Base-by-base conservation (phyloP, 1,140 invertebrate genomes). In the Trichonephila inaurata region DNA sequence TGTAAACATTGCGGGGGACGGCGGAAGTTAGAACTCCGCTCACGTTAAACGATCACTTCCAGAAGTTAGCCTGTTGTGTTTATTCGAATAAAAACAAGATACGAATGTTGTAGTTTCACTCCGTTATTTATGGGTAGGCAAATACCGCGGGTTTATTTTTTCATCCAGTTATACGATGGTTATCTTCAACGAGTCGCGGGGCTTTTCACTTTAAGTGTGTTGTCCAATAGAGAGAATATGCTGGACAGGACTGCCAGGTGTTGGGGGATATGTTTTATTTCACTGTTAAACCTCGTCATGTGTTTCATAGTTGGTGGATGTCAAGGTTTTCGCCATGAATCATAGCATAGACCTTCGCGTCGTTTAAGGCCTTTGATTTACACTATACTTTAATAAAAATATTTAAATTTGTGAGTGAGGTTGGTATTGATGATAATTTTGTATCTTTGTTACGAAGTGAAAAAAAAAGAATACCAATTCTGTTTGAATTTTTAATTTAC, bases 41-140 rank as follows among this genome's bases (percentile, higher is more conserved):
- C 69, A 77, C 28, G 16, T 77, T 77, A 77, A 77, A 77, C 69
- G 69, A 77, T 77, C 69, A 18, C 69, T 77, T 77, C 24, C 69
- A 77, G 69, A 77, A 77, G 24, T 77, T 62, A 62, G 19, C 61
- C 61, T 5, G 16, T 62, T 77, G 69, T 77, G 69, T 77, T 77
- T 28, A 77, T 62, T 28, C 14, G 69, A 33, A 33, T 28, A 77
- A 33, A 24, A 69, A 69, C 66, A 69, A 77, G 28, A 77, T 28
- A 33, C 14, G 69, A 28, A 77, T 77, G 69, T 28, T 40, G 28
- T 33, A 16, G 69, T 28, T 24, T n/a, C 61, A 61, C 33, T 62
- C n/a, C 18, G 24, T 77, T 77, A 77, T 77, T 77, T 77, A 77
- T 77, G 69, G 28, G 14, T 33, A 72, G n/a, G 16, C 69, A 77